These are phyloP conservation scores for Crotalus viridis DNA, from an alignment of 2,113 vertebrate genomes.

Conservation along the genomic window DNA sequence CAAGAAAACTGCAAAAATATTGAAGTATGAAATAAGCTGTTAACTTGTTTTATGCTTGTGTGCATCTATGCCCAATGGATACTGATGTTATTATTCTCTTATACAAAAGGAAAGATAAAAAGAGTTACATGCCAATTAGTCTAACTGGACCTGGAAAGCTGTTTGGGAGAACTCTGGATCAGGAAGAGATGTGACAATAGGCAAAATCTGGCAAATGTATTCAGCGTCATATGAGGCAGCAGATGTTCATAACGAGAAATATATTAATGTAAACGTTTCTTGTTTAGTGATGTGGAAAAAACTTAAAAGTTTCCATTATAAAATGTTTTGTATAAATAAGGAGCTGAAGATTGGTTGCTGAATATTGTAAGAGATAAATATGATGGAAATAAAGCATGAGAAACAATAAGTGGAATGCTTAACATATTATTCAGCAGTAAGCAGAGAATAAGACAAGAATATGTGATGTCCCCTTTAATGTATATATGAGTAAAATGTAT, in stretches of 20 bases:
- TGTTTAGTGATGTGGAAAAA: not conserved
- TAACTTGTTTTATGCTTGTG: not conserved
- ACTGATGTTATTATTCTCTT: not conserved
- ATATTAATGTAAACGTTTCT: not conserved
- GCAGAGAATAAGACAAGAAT: not conserved
- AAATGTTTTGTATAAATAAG: not conserved
- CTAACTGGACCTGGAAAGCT: not conserved
- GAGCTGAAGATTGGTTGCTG: not conserved
- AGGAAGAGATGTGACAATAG: not conserved
- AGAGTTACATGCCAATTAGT: not conserved
- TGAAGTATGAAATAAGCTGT: not conserved
- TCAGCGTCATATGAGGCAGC: not conserved
- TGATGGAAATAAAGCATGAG: not conserved
- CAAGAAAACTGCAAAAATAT: not conserved
- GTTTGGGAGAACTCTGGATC: not conserved
- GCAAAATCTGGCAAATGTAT: not conserved
- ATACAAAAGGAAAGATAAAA: not conserved
- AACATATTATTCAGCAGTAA: not conserved
- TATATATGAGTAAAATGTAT: not conserved
- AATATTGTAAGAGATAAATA: not conserved
- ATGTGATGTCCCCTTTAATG: not conserved
- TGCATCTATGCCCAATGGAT: not conserved
- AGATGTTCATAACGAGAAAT: not conserved
- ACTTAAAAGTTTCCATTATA: not conserved
- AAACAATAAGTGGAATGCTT: not conserved